Evolutionary conservation across 2,113 vertebrate species (phyloP).

Genomic region (Pelodiscus sinensis): DNA sequence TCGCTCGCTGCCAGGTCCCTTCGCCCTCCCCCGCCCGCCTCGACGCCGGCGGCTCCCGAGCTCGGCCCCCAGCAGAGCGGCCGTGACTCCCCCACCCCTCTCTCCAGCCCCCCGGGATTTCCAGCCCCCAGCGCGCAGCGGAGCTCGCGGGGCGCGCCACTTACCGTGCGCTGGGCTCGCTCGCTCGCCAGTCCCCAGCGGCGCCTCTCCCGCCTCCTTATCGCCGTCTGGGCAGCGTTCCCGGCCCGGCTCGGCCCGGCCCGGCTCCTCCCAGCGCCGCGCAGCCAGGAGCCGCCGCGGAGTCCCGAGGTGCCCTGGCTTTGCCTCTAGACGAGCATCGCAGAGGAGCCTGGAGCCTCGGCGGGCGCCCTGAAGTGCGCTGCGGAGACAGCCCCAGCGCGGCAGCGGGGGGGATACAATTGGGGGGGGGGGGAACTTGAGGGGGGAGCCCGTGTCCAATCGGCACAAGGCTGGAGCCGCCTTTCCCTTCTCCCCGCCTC

Average conservation of each 20-base stretch:
- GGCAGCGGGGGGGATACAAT: neutral
- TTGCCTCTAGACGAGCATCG: neutral
- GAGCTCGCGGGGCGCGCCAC: no score
- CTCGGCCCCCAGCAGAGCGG: no score
- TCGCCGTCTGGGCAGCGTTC: no score
- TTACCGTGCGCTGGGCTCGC: no score
- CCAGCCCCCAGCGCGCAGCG: no score
- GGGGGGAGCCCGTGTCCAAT: neutral
- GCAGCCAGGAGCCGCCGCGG: no score
- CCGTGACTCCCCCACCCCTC: no score
- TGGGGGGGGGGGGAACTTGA: rapidly evolving
- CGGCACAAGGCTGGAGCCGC: neutral
- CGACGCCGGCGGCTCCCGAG: no score
- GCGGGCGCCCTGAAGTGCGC: neutral
- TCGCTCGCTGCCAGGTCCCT: neutral
- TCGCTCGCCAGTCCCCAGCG: no score
- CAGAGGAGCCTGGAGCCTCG: neutral
- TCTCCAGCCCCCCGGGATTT: neutral
- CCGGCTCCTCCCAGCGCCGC: neutral
- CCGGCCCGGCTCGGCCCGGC: no score
- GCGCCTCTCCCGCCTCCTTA: no score
- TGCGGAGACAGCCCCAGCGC: neutral
- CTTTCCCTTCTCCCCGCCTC: neutral
- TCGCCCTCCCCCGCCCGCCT: neutral
- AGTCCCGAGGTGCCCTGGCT: no score